phyloP scores from a whole-genome alignment of 2,888 invertebrate species.

The Drosophila atroscutellata region DNA sequence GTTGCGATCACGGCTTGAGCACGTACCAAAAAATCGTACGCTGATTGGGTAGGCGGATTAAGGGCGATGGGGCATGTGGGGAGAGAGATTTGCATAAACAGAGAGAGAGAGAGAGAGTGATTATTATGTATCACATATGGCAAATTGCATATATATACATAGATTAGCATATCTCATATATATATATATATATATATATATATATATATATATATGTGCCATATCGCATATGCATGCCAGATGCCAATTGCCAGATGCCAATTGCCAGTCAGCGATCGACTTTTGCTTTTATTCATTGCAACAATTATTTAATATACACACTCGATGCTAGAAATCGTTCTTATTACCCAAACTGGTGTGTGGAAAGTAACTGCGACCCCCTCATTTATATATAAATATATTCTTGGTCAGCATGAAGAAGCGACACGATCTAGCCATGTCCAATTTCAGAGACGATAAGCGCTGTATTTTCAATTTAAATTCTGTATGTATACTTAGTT shows the following conservation, averaged over 20 bases:
- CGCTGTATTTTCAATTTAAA: no score
- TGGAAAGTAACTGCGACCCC: background rate
- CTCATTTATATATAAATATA: background rate
- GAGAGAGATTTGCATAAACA: background rate
- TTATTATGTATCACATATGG: background rate
- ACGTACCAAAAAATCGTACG: slow-evolving; percentile 33
- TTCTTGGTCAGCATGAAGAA: background rate
- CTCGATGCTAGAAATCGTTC: background rate
- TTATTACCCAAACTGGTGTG: background rate
- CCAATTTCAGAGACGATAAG: background rate
- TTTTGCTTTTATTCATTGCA: background rate
- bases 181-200: background rate
- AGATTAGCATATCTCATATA: background rate
- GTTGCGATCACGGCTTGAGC: slow-evolving; percentile 28
- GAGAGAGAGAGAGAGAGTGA: background rate
- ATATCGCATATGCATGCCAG: background rate
- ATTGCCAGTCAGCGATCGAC: background rate
- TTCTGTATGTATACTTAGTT: background rate
- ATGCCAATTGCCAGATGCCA: background rate
- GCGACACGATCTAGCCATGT: background rate
- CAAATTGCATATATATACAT: background rate
- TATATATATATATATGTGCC: background rate
- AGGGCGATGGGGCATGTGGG: background rate
- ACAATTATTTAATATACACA: background rate
- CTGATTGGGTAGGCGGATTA: slow-evolving; percentile 6